phyloP scores from a whole-genome alignment of 2,113 vertebrate species.

The Phalacrocorax carbo region DNA sequence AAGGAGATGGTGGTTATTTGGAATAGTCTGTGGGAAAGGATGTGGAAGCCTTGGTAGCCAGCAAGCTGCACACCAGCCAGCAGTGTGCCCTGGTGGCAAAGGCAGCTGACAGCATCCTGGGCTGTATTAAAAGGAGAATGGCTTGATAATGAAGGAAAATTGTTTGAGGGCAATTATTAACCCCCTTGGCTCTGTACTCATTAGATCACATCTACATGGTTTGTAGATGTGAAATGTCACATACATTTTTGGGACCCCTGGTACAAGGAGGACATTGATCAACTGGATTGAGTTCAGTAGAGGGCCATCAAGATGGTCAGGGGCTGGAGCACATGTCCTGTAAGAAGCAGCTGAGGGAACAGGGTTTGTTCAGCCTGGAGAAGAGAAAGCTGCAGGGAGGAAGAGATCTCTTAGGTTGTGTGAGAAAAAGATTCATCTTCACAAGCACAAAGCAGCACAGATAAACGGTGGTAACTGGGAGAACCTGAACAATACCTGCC shows the following conservation, averaged over 20 bases:
- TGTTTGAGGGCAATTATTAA: background rate
- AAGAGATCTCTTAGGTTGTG: background rate
- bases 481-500: background rate
- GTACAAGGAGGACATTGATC: background rate
- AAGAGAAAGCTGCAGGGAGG: background rate
- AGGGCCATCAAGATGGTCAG: background rate
- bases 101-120: background rate
- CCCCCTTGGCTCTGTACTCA: background rate
- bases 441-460: background rate
- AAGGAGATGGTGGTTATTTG: background rate
- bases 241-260: background rate
- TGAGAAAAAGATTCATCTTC: background rate
- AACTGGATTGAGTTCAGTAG: background rate
- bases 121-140: background rate
- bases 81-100: background rate
- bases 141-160: background rate
- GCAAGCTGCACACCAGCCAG: background rate
- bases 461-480: background rate
- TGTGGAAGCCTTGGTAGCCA: fast-evolving
- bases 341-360: background rate
- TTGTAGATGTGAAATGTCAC: background rate
- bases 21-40: background rate
- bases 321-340: background rate
- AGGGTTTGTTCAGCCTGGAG: background rate
- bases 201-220: background rate